Evolutionary conservation across 2,113 vertebrate genomes (phyloP).

Genomic region (Antechinus stuartii): DNA sequence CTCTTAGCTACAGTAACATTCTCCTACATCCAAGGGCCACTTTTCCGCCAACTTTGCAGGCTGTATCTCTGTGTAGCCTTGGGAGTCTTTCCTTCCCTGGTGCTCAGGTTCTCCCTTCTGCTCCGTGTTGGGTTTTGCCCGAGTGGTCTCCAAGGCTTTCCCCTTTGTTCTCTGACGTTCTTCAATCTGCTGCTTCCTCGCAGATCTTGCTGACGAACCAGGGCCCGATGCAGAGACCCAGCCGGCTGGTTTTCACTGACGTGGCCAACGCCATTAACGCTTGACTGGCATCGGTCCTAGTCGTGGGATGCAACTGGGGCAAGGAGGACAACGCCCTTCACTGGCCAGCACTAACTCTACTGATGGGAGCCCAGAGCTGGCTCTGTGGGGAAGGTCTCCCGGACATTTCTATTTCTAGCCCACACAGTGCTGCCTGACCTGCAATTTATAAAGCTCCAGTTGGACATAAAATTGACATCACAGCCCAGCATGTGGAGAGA

Average conservation of each 20-base stretch:
- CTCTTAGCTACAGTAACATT: neutral
- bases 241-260: conserved; percentile 96
- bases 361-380: neutral
- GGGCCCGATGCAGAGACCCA: conserved; percentile 93
- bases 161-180: conserved; percentile 47
- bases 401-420: neutral
- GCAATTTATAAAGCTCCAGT: neutral
- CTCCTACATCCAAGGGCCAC: neutral
- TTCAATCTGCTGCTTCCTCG: conserved; percentile 56
- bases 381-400: neutral
- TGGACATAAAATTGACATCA: neutral
- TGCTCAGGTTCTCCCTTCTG: neutral
- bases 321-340: conserved; percentile 43
- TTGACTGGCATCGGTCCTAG: conserved; percentile 79
- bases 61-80: neutral
- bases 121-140: neutral
- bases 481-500: neutral
- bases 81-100: neutral
- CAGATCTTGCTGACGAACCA: conserved; percentile 92
- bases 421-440: neutral
- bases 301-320: conserved; percentile 46
- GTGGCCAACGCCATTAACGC: conserved; percentile 95
- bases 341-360: neutral
- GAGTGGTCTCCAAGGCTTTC: neutral
- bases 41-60: neutral